Percentiles rank a stretch among this genome's conserved stretches.
Evolutionary conservation across 2,888 invertebrate species (phyloP).

Genomic region (Blastobasis lacticolella): DNA sequence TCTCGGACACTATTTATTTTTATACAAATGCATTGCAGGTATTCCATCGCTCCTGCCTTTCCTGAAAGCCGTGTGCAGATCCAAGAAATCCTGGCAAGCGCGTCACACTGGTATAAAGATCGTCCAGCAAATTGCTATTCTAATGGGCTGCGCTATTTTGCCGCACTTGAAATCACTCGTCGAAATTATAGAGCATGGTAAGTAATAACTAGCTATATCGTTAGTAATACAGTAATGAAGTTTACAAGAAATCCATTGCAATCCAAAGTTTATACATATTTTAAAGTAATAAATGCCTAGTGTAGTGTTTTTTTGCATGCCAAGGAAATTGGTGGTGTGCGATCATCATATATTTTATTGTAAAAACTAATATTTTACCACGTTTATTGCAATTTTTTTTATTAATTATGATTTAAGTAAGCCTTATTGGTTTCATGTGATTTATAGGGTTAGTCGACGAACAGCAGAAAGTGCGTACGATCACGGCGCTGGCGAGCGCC

Average conservation of each 20-base stretch:
- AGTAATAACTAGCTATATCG: slow-evolving; percentile 17
- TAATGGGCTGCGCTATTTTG: slow-evolving; percentile 99
- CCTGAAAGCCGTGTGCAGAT: slow-evolving; percentile 98
- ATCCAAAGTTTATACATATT: no score
- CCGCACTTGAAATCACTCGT: slow-evolving; percentile 98
- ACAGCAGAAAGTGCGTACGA: slow-evolving; percentile 99
- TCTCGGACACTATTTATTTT: neutral
- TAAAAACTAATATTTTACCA: no score
- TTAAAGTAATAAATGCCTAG: no score
- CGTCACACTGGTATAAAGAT: slow-evolving; percentile 99
- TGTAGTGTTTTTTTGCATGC: no score
- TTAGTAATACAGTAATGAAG: no score
- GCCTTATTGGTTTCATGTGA: neutral
- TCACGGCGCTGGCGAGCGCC: slow-evolving; percentile 98
- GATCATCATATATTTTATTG: no score
- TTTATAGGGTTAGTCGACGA: slow-evolving; percentile 91
- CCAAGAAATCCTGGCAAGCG: slow-evolving; percentile 99
- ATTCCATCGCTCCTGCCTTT: slow-evolving; percentile 98
- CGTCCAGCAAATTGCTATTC: slow-evolving; percentile 99
- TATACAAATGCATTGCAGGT: slow-evolving; percentile 36
- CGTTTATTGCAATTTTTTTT: no score
- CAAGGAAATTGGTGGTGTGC: no score
- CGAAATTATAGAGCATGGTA: slow-evolving; percentile 99
- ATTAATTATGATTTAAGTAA: no score
- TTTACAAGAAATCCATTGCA: no score